These are phyloP conservation scores for Gulo gulo DNA, from an alignment of 2,113 vertebrate genomes.

Conservation along the genomic window DNA sequence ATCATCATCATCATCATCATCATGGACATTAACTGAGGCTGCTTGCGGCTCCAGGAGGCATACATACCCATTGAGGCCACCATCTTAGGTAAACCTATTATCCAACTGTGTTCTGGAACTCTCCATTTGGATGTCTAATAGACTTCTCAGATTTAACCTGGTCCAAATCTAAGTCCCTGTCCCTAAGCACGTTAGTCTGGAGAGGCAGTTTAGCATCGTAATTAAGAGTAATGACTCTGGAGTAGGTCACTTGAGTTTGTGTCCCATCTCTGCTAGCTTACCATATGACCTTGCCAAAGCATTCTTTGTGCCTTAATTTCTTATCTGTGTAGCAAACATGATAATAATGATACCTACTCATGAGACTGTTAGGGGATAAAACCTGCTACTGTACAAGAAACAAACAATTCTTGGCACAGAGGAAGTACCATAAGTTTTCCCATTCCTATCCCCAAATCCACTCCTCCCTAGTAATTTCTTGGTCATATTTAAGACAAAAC, in stretches of 20 bases:
- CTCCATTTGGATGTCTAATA: not conserved
- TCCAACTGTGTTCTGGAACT: not conserved
- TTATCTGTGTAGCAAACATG: not conserved
- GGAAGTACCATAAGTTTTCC: not conserved
- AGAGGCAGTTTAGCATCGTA: not conserved
- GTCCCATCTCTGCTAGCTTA: not conserved
- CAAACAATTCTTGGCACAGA: not conserved
- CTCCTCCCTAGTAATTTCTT: not conserved
- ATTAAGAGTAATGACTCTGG: not conserved
- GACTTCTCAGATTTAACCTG: not conserved
- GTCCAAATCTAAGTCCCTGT: not conserved
- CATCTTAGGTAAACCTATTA: not conserved
- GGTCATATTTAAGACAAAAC: not conserved
- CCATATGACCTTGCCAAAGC: not conserved
- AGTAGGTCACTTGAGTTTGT: not conserved
- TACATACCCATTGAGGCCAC: not conserved
- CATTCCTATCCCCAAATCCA: not conserved
- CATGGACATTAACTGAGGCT: not conserved
- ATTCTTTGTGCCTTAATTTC: not conserved
- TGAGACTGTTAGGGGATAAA: not conserved
- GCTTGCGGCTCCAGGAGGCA: not conserved
- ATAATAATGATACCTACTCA: not conserved
- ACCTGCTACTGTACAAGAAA: not conserved
- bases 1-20: not conserved
- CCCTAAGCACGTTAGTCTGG: not conserved